A percentile compares a stretch with the other conserved stretches of the same genome.
These are phyloP conservation scores for Luffia ferchaultella DNA, from an alignment of 2,888 invertebrate genomes.

Conservation along the genomic window DNA sequence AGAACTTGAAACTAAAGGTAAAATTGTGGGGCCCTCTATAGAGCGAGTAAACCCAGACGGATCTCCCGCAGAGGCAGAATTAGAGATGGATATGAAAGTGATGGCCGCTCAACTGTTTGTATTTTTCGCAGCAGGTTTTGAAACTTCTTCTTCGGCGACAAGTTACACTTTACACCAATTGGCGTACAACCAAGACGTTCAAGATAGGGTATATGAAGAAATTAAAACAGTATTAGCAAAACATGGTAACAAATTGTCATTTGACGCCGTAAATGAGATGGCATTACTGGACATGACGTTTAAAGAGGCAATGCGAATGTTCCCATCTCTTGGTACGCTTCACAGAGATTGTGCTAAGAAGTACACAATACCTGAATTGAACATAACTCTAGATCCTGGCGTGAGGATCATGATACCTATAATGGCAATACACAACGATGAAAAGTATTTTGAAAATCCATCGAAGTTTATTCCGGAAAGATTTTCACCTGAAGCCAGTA, in stretches of 20 bases:
- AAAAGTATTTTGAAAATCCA: conserved; percentile 14
- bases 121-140: conserved; percentile 23
- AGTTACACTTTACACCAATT: conserved; percentile 27
- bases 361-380: conserved; percentile 13
- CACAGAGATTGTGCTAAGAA: conserved; percentile 13
- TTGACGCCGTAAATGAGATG: conserved; percentile 14
- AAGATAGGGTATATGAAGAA: conserved; percentile 23
- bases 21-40: conserved; percentile 17
- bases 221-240: conserved; percentile 17
- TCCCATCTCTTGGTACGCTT: conserved; percentile 14
- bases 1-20: conserved; percentile 20
- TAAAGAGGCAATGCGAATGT: conserved; percentile 18
- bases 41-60: conserved; percentile 17
- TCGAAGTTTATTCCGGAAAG: conserved; percentile 11
- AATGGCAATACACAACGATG: conserved; percentile 14
- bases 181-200: conserved; percentile 24
- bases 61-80: conserved; percentile 12
- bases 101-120: conserved; percentile 18
- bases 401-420: conserved; percentile 13
- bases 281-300: conserved; percentile 16
- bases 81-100: conserved; percentile 13
- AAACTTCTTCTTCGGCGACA: conserved; percentile 24
- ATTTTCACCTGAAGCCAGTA: conserved; percentile 3
- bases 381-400: conserved; percentile 12
- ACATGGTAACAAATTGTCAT: conserved; percentile 13